Evolutionary conservation across 2,797 vertebrate species (phyloP).

Genomic region (Parambassis ranga): DNA sequence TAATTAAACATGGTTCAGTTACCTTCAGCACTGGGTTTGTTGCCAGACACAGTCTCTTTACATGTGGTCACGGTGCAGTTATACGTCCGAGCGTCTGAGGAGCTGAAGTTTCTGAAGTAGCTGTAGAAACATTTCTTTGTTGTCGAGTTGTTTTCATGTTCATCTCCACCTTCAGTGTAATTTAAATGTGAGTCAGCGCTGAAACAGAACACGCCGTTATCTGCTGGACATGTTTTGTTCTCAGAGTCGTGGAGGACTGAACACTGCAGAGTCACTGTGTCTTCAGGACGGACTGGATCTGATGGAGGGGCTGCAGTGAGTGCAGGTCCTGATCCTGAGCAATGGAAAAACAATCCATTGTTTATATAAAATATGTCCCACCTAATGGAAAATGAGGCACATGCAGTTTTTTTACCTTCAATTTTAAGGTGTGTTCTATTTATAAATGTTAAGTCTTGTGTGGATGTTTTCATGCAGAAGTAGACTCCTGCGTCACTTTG

Average conservation of each 20-base stretch:
- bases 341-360: neutral
- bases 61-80: conserved; percentile 30
- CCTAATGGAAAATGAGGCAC: neutral
- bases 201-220: conserved; percentile 16
- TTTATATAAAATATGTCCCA: neutral
- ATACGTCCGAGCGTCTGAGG: conserved; percentile 20
- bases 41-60: conserved; percentile 1
- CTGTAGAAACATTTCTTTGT: conserved; percentile 16
- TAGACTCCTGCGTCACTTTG: conserved; percentile 38
- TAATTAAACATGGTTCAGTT: neutral
- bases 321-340: neutral
- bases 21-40: conserved; percentile 2
- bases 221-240: neutral
- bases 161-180: neutral
- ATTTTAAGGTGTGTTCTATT: conserved; percentile 17
- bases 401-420: conserved; percentile 53
- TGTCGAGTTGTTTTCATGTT: neutral
- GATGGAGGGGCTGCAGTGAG: neutral
- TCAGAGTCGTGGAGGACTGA: conserved; percentile 15
- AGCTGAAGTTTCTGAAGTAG: conserved; percentile 19
- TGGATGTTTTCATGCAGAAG: neutral
- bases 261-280: conserved; percentile 21
- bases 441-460: neutral
- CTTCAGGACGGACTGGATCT: neutral
- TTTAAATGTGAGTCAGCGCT: neutral